Percentiles rank a stretch among this genome's conserved stretches.
Conservation (phyloP, 2,113 vertebrate genomes). For the Paradoxurus hermaphroditus region DNA sequence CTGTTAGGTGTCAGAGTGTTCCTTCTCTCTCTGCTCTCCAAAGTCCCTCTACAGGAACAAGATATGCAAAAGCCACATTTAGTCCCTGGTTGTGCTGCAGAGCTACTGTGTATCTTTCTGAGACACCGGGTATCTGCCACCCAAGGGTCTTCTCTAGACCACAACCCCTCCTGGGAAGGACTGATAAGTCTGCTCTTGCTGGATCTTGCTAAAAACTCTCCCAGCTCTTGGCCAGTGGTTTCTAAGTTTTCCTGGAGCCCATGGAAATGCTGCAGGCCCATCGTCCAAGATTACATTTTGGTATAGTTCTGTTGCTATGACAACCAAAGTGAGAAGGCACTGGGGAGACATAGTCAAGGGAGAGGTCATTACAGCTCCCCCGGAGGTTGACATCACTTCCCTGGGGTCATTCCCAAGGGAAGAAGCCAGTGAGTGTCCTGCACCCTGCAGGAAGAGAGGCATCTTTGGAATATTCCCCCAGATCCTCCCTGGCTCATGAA, state of each 20-base stretch:
- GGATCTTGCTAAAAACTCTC: not conserved
- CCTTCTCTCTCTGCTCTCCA: not conserved
- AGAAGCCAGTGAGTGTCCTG: not conserved
- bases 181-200: not conserved
- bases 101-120: not conserved
- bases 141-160: not conserved
- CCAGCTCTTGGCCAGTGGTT: not conserved
- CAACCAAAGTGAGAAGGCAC: not conserved
- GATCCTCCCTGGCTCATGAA: not conserved
- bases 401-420: not conserved
- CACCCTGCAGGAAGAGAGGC: not conserved
- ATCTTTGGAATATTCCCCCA: not conserved
- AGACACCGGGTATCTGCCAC: not conserved
- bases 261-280: not conserved
- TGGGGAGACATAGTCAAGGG: not conserved
- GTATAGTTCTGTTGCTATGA: slow-evolving; percentile 29
- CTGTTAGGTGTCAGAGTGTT: not conserved
- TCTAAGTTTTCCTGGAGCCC: not conserved
- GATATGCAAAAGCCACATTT: not conserved
- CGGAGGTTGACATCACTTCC: not conserved
- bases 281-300: not conserved
- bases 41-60: not conserved
- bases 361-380: not conserved
- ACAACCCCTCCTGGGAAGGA: not conserved
- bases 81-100: not conserved